phyloP scores from a whole-genome alignment of 2,888 invertebrate species.

The Drymonia ruficornis region DNA sequence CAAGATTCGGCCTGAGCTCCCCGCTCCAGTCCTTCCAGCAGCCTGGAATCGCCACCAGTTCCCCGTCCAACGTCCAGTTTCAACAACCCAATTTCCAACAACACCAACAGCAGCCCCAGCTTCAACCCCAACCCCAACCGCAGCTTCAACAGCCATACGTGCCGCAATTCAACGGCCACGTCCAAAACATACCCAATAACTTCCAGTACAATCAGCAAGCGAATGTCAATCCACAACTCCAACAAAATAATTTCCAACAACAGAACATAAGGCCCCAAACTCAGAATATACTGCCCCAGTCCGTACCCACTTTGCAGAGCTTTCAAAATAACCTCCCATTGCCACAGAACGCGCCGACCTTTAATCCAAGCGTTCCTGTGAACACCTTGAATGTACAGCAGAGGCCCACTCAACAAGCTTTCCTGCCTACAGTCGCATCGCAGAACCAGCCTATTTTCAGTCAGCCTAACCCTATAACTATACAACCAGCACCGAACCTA shows the following conservation, averaged over 20 bases:
- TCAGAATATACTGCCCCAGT: constrained; percentile 64
- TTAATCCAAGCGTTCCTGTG: constrained; percentile 56
- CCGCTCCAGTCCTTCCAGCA: constrained; percentile 75
- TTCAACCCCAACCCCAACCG: constrained; percentile 48
- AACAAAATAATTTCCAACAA: constrained; percentile 57
- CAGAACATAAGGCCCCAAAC: constrained; percentile 53
- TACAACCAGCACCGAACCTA: constrained; percentile 78
- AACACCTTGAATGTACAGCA: constrained; percentile 52
- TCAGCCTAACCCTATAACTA: constrained; percentile 72
- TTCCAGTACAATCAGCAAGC: constrained; percentile 64
- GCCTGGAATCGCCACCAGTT: constrained; percentile 54
- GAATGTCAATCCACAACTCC: constrained; percentile 48
- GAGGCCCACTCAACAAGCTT: constrained; percentile 69
- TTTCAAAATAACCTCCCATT: constrained; percentile 62
- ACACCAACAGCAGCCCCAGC: constrained; percentile 48
- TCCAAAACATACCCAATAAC: constrained; percentile 59
- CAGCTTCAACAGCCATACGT: constrained; percentile 67
- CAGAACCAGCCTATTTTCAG: constrained; percentile 62
- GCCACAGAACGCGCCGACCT: constrained; percentile 56
- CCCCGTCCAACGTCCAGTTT: constrained; percentile 65
- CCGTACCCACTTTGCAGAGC: constrained; percentile 65
- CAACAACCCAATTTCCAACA: constrained; percentile 47
- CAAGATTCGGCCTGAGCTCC: constrained; percentile 75
- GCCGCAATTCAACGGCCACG: constrained; percentile 69
- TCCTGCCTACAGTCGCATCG: constrained; percentile 68